Base-by-base conservation (phyloP, 2,888 invertebrate genomes). In the Apamea anceps region DNA sequence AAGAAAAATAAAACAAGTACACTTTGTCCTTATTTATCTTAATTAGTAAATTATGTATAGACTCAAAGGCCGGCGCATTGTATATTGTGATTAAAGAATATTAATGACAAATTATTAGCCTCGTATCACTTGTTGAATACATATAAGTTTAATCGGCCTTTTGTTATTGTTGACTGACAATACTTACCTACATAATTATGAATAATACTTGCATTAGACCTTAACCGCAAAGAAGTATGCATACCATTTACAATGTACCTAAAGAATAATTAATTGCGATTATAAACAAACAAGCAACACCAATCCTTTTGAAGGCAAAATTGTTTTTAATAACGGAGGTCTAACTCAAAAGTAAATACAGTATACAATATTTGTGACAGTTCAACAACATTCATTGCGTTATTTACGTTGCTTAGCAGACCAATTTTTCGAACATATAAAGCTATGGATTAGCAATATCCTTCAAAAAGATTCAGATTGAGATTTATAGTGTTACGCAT, bases 121-220 rank as follows among this genome's bases (percentile, higher is more conserved):
- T 66, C 63, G 72, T 80, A 76, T 79, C 77, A 74, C 66, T 79
- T 18, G 72, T 73, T 84, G 79, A 80, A 84, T 88, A 77, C 81
- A 80, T 79, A 82, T 74, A 67, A 54, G 63, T 75, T 66, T 79
- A 71, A 81, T 70, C 63, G 66, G 28, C 28, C 77, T 62, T 83
- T 84, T 84, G 84, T 84, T 63, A 48, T 79, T 70, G 71, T 66
- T 63, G 25, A 48, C 73, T 73, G 65, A 84, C 62, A 84, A 72
- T 86, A 72, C 25, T 65, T 68, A 65, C 28, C 65, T 82, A 75
- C 77, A 62, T 67, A 37, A 78, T 68, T 54, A 84, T 70, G 60
- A 83, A 66, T 72, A 74, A 83, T 72, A 78, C 72, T 83, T 74
- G 45, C 60, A 32, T 21, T 48, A 37, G 15, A n/a, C 72, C 77